These are phyloP conservation scores for Euura saliciscinereae DNA, from an alignment of 1,140 invertebrate genomes.

Conservation along the genomic window DNA sequence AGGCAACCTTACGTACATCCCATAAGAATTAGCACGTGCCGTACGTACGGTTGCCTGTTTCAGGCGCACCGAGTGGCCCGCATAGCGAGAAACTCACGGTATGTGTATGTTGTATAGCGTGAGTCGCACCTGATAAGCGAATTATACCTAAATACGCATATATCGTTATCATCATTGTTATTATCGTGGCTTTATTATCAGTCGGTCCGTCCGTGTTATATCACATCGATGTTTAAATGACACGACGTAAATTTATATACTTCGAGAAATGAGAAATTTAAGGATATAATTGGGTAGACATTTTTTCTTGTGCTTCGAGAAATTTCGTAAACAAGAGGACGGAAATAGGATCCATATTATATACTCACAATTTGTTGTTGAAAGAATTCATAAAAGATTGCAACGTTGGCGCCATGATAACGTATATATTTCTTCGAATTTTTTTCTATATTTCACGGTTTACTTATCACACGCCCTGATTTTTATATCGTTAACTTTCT, in stretches of 20 bases:
- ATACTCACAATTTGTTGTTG: slow-evolving; percentile 54
- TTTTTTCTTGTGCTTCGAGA: slow-evolving; percentile 5
- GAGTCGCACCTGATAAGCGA: neutral
- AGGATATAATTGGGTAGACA: neutral
- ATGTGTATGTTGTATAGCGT: too few relatives aligned
- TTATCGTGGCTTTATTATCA: neutral
- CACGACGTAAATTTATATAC: slow-evolving; percentile 9
- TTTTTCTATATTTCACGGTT: too few relatives aligned
- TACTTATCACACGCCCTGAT: too few relatives aligned
- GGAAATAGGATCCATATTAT: neutral
- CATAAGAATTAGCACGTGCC: too few relatives aligned
- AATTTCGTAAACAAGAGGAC: neutral
- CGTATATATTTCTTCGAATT: too few relatives aligned
- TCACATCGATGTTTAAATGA: slow-evolving; percentile 14
- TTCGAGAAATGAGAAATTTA: neutral
- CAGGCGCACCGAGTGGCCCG: too few relatives aligned
- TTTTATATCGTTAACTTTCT: too few relatives aligned
- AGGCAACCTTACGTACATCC: too few relatives aligned
- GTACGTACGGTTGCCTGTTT: too few relatives aligned
- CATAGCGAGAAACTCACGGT: too few relatives aligned
- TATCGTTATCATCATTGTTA: neutral
- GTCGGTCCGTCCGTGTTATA: neutral
- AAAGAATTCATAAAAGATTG: slow-evolving; percentile 52
- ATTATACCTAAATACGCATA: neutral
- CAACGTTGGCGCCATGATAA: slow-evolving; percentile 47